Conservation (phyloP, 2,113 vertebrate species). For the Anhinga anhinga region DNA sequence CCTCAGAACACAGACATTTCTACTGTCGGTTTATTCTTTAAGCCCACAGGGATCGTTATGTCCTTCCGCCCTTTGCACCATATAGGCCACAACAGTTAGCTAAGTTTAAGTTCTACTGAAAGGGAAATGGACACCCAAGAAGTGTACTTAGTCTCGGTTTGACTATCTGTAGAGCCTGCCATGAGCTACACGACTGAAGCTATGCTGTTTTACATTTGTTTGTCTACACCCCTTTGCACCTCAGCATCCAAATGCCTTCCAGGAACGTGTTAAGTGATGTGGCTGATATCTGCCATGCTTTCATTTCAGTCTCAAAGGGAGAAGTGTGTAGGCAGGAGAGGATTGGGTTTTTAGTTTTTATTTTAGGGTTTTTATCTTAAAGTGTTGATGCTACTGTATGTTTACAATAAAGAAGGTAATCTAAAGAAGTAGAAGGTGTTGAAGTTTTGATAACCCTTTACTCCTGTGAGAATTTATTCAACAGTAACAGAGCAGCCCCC, state of each 20-base stretch:
- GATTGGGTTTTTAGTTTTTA: not conserved
- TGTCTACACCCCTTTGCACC: not conserved
- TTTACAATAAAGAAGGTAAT: slow-evolving; percentile 21
- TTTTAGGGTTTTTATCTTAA: slow-evolving; percentile 21
- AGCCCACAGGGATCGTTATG: not conserved
- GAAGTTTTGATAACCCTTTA: not conserved
- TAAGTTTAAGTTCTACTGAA: not conserved
- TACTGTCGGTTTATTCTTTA: not conserved
- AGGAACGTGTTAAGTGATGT: slow-evolving; percentile 4
- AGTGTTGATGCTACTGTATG: not conserved
- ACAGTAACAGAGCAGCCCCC: not conserved
- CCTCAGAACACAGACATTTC: not conserved
- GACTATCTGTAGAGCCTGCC: not conserved
- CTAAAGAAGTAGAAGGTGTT: not conserved
- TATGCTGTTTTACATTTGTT: not conserved
- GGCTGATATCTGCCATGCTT: slow-evolving; percentile 15
- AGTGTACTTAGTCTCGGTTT: not conserved
- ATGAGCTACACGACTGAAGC: not conserved
- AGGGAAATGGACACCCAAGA: not conserved
- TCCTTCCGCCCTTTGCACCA: not conserved
- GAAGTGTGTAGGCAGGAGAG: slow-evolving; percentile 2
- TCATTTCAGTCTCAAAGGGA: slow-evolving; percentile 31
- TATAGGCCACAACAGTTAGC: not conserved
- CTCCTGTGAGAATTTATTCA: not conserved
- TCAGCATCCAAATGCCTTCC: slow-evolving; percentile 33